Evolutionary conservation across 2,888 invertebrate species (phyloP).

Genomic region (Chloroclysta siterata): DNA sequence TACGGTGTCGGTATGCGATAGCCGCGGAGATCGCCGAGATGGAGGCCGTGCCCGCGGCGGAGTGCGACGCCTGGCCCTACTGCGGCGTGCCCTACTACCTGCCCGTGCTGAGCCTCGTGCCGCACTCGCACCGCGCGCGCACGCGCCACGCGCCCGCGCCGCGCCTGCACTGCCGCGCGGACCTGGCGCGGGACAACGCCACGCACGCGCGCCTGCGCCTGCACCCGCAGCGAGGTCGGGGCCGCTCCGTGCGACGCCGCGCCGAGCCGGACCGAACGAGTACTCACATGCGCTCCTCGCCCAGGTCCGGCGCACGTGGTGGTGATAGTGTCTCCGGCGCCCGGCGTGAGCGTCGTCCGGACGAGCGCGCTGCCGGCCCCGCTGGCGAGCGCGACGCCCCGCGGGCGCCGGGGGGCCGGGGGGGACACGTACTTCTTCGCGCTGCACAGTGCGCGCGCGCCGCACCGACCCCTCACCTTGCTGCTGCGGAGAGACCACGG

Average conservation of each 20-base stretch:
- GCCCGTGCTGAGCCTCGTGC: slow-evolving; percentile 88
- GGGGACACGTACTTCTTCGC: slow-evolving; percentile 75
- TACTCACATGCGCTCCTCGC: too few species aligned
- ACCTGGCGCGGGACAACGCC: slow-evolving; percentile 23
- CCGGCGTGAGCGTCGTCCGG: slow-evolving; percentile 76
- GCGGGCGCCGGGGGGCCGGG: slow-evolving; percentile 55
- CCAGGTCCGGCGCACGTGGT: slow-evolving; percentile 49
- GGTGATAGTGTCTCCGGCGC: slow-evolving; percentile 86
- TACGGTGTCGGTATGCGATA: neutral
- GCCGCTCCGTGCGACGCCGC: neutral
- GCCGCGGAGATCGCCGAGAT: slow-evolving; percentile 62
- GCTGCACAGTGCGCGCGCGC: slow-evolving; percentile 50
- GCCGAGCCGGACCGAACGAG: too few species aligned
- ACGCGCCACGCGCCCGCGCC: slow-evolving; percentile 62
- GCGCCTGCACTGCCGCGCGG: slow-evolving; percentile 3
- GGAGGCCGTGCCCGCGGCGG: slow-evolving; percentile 81
- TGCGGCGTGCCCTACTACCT: slow-evolving; percentile 93
- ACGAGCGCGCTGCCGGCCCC: slow-evolving; percentile 85
- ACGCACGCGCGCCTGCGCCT: slow-evolving; percentile 27
- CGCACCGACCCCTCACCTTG: slow-evolving; percentile 31
- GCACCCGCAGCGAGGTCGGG: neutral
- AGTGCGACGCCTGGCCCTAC: slow-evolving; percentile 87
- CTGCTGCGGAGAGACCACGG: slow-evolving; percentile 28
- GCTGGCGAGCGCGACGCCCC: slow-evolving; percentile 65
- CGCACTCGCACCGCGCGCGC: slow-evolving; percentile 86